phyloP scores from a whole-genome alignment of 2,888 invertebrate genomes.

The Sarcophaga variegata region DNA sequence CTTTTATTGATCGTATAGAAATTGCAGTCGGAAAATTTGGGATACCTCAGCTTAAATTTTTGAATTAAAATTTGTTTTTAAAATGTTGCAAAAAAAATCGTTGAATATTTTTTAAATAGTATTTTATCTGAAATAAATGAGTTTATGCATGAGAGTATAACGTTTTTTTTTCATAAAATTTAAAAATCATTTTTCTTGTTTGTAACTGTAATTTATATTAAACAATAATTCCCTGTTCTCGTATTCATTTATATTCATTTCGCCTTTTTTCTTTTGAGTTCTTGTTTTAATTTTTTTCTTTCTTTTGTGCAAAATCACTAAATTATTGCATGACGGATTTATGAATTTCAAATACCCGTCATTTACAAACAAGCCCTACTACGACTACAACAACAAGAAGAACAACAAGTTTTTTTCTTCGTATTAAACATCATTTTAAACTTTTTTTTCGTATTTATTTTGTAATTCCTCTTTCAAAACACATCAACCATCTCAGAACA shows the following conservation, averaged over 20 bases:
- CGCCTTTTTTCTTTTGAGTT: neutral
- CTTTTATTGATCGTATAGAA: too few relatives aligned
- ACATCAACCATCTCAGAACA: slow-evolving; percentile 57
- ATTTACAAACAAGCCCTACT: slow-evolving; percentile 54
- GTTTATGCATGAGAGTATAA: neutral
- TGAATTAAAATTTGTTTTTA: too few relatives aligned
- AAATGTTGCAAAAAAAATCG: too few relatives aligned
- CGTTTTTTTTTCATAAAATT: slow-evolving; percentile 8
- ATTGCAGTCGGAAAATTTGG: too few relatives aligned
- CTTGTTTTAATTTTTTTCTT: slow-evolving; percentile 34
- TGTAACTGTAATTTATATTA: slow-evolving; percentile 58
- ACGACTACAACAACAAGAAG: neutral
- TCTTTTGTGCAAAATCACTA: slow-evolving; percentile 52
- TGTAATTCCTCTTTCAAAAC: slow-evolving; percentile 43
- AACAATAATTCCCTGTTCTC: slow-evolving; percentile 23
- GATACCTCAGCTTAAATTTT: too few relatives aligned
- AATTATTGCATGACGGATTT: slow-evolving; percentile 67
- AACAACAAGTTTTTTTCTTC: slow-evolving; percentile 28
- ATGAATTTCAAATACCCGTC: slow-evolving; percentile 69
- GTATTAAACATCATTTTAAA: slow-evolving; percentile 54
- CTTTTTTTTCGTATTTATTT: slow-evolving; percentile 39
- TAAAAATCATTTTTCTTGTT: slow-evolving; percentile 53
- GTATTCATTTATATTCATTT: slow-evolving; percentile 54
- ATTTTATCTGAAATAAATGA: too few relatives aligned
- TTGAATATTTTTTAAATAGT: too few relatives aligned